Percentiles rank a stretch among this genome's conserved stretches.
Evolutionary conservation across 2,797 vertebrate genomes (phyloP).

Genomic region (Momotus momota): DNA sequence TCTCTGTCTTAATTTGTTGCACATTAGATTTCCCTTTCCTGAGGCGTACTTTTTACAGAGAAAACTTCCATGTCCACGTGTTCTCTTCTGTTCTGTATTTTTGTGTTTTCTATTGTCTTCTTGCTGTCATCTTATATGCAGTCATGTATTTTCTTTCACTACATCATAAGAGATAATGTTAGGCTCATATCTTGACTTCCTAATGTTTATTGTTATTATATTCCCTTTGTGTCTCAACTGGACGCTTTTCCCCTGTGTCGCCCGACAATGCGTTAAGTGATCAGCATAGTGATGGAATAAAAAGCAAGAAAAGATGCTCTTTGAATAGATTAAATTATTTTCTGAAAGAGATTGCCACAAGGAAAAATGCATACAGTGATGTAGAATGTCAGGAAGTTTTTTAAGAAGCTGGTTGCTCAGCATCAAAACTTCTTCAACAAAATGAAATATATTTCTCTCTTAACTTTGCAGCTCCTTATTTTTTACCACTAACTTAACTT

Average conservation of each 20-base stretch:
- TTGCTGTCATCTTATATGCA: background rate
- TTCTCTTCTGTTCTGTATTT: background rate
- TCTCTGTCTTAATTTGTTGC: background rate
- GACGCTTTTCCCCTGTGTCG: background rate
- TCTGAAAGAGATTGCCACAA: background rate
- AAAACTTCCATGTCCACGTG: fast-evolving
- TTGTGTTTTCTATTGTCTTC: background rate
- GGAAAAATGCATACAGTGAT: background rate
- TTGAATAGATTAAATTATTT: slow-evolving; percentile 35
- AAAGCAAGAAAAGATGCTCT: background rate
- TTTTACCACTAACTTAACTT: slow-evolving; percentile 38
- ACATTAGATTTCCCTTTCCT: background rate
- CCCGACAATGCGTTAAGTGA: background rate
- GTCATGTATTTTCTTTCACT: background rate
- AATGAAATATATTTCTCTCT: background rate
- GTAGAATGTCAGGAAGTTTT: background rate
- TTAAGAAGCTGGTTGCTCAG: slow-evolving; percentile 9
- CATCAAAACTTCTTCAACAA: background rate
- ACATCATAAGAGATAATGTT: background rate
- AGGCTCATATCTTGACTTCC: background rate
- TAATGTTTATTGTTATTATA: background rate
- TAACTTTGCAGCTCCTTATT: background rate
- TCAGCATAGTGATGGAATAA: background rate
- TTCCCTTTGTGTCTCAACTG: background rate
- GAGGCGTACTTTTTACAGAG: background rate